These are phyloP conservation scores for Potorous gilbertii DNA, from an alignment of 2,797 vertebrate genomes.

Conservation along the genomic window DNA sequence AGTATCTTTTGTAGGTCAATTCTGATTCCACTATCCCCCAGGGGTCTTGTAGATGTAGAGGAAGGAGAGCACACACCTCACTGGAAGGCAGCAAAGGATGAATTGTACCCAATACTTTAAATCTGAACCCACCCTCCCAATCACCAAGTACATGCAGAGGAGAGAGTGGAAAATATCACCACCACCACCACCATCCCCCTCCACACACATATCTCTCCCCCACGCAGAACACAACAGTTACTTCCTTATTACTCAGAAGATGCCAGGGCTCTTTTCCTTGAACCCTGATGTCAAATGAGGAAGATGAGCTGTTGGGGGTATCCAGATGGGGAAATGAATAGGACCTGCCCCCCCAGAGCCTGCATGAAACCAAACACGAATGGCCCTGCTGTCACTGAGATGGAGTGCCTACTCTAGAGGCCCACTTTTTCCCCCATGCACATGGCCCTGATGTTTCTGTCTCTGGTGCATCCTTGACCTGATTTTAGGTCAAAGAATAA, in stretches of 20 bases:
- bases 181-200: too few species aligned
- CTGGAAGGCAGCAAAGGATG: background rate
- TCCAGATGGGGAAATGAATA: background rate
- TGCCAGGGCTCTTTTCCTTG: background rate
- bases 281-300: background rate
- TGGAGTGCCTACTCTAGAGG: background rate
- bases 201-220: background rate
- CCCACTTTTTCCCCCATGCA: background rate
- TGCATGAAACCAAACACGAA: background rate
- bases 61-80: background rate
- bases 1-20: background rate
- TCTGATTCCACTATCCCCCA: background rate
- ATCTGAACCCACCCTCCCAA: background rate
- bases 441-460: background rate
- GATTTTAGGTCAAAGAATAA: background rate
- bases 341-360: background rate
- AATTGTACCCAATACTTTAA: background rate
- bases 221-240: background rate
- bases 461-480: background rate
- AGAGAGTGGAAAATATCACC: background rate
- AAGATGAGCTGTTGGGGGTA: background rate
- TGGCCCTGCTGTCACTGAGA: background rate
- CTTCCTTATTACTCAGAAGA: background rate
- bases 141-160: background rate
- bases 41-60: background rate